Conservation (phyloP, 2,113 vertebrate genomes). For the Condylura cristata region DNA sequence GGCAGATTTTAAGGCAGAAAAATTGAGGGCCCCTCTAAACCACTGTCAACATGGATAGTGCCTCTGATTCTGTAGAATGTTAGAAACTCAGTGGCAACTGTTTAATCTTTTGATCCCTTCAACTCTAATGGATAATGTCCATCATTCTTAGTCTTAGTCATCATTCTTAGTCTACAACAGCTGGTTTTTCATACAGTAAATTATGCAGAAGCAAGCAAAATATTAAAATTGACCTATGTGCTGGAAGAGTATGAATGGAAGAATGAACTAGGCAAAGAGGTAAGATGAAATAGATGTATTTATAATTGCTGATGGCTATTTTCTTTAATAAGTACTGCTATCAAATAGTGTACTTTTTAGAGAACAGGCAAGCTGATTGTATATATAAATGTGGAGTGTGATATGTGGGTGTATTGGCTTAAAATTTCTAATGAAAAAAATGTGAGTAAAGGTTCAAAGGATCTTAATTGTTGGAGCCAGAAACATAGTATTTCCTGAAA, state of each 20-base stretch:
- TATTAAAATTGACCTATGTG: neutral
- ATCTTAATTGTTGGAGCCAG: neutral
- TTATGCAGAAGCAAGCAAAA: constrained; percentile 53
- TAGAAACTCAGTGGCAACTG: constrained; percentile 73
- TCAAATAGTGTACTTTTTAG: constrained; percentile 60
- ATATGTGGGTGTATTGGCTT: constrained; percentile 31
- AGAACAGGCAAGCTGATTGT: constrained; percentile 1
- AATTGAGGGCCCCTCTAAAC: constrained; percentile 77
- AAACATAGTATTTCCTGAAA: constrained; percentile 44
- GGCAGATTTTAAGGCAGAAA: constrained; percentile 77
- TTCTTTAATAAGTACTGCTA: constrained; percentile 44
- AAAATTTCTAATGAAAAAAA: constrained; percentile 54
- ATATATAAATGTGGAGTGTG: constrained; percentile 51
- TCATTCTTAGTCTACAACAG: constrained; percentile 14
- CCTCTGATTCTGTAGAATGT: constrained; percentile 68
- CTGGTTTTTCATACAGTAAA: constrained; percentile 48
- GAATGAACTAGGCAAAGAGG: constrained; percentile 37
- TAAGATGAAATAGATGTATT: constrained; percentile 52
- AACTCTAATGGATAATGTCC: neutral
- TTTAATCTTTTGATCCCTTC: constrained; percentile 12
- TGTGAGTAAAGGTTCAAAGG: constrained; percentile 15
- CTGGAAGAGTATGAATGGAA: constrained; percentile 1
- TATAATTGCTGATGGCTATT: constrained; percentile 23
- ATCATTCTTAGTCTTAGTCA: constrained; percentile 10
- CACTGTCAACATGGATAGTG: constrained; percentile 79